Conservation (phyloP, 2,113 vertebrate genomes). For the Leptocoma aspasia region DNA sequence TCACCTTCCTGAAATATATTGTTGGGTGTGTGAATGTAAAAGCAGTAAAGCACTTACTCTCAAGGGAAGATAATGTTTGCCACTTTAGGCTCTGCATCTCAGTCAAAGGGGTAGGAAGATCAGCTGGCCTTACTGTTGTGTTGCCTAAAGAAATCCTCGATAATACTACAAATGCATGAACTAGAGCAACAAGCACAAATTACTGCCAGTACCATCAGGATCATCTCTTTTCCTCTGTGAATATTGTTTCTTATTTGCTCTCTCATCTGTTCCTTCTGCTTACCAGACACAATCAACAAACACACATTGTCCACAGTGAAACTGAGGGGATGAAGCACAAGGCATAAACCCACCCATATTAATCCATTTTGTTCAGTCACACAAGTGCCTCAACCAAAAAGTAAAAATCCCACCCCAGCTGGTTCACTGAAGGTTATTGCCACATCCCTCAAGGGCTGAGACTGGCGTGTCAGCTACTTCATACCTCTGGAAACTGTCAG, state of each 20-base stretch:
- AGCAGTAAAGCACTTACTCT: background rate
- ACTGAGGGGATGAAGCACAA: background rate
- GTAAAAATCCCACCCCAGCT: background rate
- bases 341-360: accelerated
- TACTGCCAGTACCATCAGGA: background rate
- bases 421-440: background rate
- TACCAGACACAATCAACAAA: background rate
- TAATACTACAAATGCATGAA: background rate
- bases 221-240: background rate
- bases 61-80: background rate
- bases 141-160: background rate
- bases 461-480: background rate
- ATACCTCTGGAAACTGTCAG: background rate
- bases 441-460: background rate
- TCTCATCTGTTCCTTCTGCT: background rate
- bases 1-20: background rate
- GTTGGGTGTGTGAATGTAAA: background rate
- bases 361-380: background rate
- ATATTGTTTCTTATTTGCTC: background rate
- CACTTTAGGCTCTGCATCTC: background rate
- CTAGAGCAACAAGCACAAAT: background rate
- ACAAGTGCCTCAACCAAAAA: background rate
- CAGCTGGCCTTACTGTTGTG: background rate
- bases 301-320: accelerated
- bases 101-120: background rate